These are phyloP conservation scores for Ara ararauna DNA, from an alignment of 2,797 vertebrate species.

Conservation along the genomic window DNA sequence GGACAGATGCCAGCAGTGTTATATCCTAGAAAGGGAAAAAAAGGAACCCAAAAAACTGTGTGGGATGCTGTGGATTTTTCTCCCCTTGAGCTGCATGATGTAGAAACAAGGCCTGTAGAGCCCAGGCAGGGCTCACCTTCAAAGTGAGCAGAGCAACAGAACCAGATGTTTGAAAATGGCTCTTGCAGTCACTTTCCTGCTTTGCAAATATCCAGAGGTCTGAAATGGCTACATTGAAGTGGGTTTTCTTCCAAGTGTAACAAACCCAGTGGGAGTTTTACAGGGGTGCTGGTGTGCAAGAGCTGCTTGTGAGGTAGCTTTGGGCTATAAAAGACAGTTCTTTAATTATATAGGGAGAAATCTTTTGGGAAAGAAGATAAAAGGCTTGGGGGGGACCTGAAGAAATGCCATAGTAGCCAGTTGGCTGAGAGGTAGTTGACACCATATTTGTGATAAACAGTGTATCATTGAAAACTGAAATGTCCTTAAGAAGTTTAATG, in stretches of 20 bases:
- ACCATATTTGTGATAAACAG: neutral
- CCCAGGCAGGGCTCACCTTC: neutral
- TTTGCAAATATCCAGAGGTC: neutral
- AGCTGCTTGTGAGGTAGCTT: neutral
- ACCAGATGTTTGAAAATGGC: neutral
- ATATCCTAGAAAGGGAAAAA: conserved; percentile 62
- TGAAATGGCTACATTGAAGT: neutral
- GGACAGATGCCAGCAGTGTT: conserved; percentile 60
- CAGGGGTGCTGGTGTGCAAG: neutral
- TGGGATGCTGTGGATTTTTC: conserved; percentile 27
- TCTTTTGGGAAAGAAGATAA: neutral
- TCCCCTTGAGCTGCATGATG: neutral
- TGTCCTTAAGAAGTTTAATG: neutral
- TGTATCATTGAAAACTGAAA: neutral
- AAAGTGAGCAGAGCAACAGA: accelerated
- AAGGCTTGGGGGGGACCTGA: neutral
- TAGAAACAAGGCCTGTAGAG: neutral
- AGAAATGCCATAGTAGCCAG: neutral
- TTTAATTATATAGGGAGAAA: neutral
- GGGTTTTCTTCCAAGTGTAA: neutral
- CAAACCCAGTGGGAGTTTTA: neutral
- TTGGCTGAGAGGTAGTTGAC: neutral
- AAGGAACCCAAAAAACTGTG: conserved; percentile 14
- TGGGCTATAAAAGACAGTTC: neutral
- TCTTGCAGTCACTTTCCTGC: neutral